Evolutionary conservation across 2,797 vertebrate species (phyloP).

Genomic region (Semaprochilodus insignis): DNA sequence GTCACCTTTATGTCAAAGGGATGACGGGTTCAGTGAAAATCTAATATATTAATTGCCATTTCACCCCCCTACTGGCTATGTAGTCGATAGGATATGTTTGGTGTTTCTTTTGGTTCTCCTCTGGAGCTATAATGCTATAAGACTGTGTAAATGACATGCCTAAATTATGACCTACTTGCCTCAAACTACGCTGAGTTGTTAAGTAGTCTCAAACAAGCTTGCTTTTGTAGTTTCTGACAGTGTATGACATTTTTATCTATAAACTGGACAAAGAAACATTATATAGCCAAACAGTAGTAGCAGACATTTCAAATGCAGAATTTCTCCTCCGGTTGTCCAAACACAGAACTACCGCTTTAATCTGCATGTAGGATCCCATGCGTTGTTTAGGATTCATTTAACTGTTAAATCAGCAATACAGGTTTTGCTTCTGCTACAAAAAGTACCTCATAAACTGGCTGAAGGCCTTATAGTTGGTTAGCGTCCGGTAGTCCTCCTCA

Average conservation of each 20-base stretch:
- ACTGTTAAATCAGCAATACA: background rate
- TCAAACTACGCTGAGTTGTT: background rate
- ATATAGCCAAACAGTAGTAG: background rate
- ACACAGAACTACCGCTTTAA: background rate
- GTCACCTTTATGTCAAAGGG: background rate
- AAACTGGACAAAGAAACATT: background rate
- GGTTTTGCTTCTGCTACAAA: background rate
- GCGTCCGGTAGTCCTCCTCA: conserved; percentile 92
- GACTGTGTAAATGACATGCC: background rate
- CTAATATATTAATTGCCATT: background rate
- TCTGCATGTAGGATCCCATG: background rate
- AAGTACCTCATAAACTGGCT: conserved; percentile 94
- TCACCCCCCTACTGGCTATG: background rate
- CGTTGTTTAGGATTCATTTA: too few relatives aligned
- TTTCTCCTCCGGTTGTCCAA: background rate
- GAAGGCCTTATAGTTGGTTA: conserved; percentile 97
- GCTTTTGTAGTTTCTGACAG: background rate
- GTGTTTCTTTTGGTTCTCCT: background rate
- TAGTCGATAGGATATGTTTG: background rate
- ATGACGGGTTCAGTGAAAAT: background rate
- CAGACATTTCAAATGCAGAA: background rate
- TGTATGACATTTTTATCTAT: background rate
- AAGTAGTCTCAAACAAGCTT: background rate
- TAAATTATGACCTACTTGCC: background rate
- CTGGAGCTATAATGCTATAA: background rate